These are phyloP conservation scores for Myotis pilosus DNA, from an alignment of 2,797 vertebrate species.

Conservation along the genomic window DNA sequence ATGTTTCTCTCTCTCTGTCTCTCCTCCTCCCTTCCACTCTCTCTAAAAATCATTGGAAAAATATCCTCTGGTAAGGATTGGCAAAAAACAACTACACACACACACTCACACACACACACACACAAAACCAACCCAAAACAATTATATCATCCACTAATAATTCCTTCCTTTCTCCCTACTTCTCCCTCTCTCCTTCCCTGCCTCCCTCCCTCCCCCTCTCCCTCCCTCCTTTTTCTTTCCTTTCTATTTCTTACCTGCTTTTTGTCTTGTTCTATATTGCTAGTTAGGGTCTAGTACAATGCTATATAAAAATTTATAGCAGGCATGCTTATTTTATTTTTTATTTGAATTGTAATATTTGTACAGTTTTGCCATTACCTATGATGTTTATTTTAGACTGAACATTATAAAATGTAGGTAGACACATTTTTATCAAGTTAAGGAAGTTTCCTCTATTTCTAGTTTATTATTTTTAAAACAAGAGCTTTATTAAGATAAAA, in stretches of 20 bases:
- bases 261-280: background rate
- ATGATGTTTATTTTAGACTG: background rate
- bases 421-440: background rate
- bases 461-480: background rate
- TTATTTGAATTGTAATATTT: background rate
- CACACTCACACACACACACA: no score
- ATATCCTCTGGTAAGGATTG: no score
- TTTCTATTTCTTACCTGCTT: background rate
- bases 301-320: background rate
- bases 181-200: no score
- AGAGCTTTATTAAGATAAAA: constrained; percentile 12
- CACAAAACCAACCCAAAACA: no score
- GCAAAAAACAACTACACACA: no score
- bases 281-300: background rate
- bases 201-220: background rate
- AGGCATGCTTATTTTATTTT: background rate
- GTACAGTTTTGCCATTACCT: background rate
- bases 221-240: no score
- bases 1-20: no score
- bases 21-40: no score
- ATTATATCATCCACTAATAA: fast-evolving
- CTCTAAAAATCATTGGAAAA: no score
- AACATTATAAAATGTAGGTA: background rate
- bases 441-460: background rate
- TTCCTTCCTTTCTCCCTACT: background rate